Evolutionary conservation across 2,113 vertebrate species (phyloP).

Genomic region (Hassar affinis): DNA sequence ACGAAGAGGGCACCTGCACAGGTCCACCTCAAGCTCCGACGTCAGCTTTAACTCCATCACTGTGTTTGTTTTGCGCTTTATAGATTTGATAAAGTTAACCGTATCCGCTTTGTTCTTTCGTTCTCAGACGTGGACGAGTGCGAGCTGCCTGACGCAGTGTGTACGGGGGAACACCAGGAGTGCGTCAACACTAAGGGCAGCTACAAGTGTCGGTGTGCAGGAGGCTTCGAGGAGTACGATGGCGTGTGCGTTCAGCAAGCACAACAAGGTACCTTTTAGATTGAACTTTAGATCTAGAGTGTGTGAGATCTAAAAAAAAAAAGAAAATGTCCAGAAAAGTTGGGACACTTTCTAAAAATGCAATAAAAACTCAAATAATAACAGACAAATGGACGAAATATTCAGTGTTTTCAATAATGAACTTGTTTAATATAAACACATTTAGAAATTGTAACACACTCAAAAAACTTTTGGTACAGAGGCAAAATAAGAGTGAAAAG

Average conservation of each 20-base stretch:
- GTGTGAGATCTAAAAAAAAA: no score
- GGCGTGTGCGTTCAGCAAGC: conserved; percentile 71
- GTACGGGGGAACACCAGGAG: conserved; percentile 72
- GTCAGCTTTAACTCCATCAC: neutral
- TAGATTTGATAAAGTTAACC: neutral
- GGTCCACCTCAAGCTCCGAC: conserved; percentile 63
- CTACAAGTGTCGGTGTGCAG: conserved; percentile 78
- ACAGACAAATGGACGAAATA: no score
- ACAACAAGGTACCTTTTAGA: conserved; percentile 63
- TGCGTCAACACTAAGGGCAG: conserved; percentile 84
- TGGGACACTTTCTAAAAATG: no score
- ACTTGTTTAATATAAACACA: no score
- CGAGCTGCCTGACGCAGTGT: conserved; percentile 67
- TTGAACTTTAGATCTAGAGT: no score
- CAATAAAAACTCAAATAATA: no score
- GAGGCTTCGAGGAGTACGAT: conserved; percentile 76
- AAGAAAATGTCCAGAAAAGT: no score
- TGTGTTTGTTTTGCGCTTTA: neutral
- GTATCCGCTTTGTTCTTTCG: neutral
- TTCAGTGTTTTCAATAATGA: no score
- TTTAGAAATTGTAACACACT: no score
- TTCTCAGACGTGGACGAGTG: conserved; percentile 85
- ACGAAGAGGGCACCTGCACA: conserved; percentile 77
- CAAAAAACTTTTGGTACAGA: no score
- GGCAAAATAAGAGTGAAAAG: no score